Percentiles rank a stretch among this genome's conserved stretches.
phyloP scores from a whole-genome alignment of 2,888 invertebrate genomes.

The Plebejus argus region DNA sequence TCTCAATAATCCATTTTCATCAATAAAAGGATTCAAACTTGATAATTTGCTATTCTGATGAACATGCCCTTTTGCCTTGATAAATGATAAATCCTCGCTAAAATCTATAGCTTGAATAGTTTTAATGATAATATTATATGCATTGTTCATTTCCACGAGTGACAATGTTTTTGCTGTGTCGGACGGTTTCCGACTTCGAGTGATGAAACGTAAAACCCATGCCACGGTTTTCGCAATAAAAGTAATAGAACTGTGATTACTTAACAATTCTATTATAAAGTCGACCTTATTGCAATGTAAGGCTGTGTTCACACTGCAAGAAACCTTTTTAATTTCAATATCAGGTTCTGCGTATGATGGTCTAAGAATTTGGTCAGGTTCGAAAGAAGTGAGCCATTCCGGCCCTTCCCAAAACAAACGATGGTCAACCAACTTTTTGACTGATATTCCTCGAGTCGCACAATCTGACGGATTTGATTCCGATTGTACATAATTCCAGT shows the following conservation, averaged over 20 bases:
- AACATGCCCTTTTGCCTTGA: constrained; percentile 9
- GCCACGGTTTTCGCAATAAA: constrained; percentile 27
- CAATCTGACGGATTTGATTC: constrained; percentile 34
- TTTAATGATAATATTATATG: constrained; percentile 29
- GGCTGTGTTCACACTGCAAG: constrained; percentile 31
- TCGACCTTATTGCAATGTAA: constrained; percentile 21
- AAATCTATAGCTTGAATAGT: constrained; percentile 31
- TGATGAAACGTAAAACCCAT: constrained; percentile 31
- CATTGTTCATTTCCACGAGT: too few species aligned
- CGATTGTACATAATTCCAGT: constrained; percentile 30
- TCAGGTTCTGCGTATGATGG: constrained; percentile 2
- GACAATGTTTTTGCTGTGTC: neutral
- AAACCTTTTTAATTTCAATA: neutral
- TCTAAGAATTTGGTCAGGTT: neutral
- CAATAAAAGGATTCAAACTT: constrained; percentile 29
- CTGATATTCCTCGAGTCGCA: constrained; percentile 33
- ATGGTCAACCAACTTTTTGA: constrained; percentile 9
- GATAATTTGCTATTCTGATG: constrained; percentile 25
- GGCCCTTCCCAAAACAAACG: constrained; percentile 28
- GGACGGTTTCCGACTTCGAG: neutral
- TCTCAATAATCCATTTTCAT: constrained; percentile 24
- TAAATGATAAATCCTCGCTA: constrained; percentile 18
- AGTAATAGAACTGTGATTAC: constrained; percentile 26
- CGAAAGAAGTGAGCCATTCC: constrained; percentile 33
- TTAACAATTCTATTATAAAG: constrained; percentile 25